These are phyloP conservation scores for Halcyon smyrnensis DNA, from an alignment of 2,797 vertebrate species.

Conservation along the genomic window DNA sequence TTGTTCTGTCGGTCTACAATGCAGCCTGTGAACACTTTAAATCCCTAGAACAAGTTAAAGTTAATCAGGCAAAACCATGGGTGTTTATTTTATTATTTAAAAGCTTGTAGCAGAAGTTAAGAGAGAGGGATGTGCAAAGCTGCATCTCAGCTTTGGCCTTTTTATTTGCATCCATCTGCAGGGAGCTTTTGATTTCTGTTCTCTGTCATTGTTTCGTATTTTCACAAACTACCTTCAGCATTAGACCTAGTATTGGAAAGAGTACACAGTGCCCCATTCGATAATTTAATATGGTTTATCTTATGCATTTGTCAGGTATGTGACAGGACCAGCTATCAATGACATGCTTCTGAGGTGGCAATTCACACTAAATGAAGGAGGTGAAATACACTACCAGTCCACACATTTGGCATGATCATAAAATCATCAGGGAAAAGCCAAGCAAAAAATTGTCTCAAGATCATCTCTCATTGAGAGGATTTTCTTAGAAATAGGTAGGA, in stretches of 20 bases:
- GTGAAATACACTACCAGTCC: neutral
- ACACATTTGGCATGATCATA: neutral
- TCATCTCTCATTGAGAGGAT: neutral
- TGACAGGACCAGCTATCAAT: neutral
- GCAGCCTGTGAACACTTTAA: neutral
- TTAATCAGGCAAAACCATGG: neutral
- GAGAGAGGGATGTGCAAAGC: neutral
- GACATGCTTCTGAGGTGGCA: neutral
- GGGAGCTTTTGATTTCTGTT: neutral
- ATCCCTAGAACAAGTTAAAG: neutral
- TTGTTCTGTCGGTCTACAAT: neutral
- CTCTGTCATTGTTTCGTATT: neutral
- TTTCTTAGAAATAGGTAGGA: neutral
- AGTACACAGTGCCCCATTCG: neutral
- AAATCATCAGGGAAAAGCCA: neutral
- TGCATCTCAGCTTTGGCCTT: neutral
- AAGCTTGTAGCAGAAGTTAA: neutral
- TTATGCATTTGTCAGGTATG: neutral
- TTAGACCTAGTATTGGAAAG: neutral
- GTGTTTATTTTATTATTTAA: neutral
- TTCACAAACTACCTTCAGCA: neutral
- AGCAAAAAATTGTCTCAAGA: neutral
- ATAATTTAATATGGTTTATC: neutral
- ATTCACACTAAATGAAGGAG: neutral
- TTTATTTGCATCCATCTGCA: neutral